Base-by-base conservation (phyloP, 2,888 invertebrate genomes). In the Resseliella maxima region DNA sequence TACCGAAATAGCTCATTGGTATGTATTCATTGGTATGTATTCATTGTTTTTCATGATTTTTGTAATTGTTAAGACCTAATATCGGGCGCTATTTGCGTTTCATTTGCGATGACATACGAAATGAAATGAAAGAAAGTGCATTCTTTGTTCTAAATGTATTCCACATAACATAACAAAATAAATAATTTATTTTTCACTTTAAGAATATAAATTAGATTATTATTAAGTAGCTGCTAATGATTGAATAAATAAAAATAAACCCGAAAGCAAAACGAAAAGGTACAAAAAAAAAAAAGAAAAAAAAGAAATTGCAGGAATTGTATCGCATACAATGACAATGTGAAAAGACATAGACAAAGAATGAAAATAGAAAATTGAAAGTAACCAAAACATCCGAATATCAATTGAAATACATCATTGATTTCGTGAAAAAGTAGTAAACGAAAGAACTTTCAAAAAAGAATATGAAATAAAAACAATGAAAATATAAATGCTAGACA, bases 151-250 rank as follows among this genome's bases (percentile, higher is more conserved):
- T 31, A 72, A 31, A 31, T 72, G 31, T 72, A 72, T 72, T 72
- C 31, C 27, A 35, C 72, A n/a, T n/a, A 72, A 50, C 46, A 50
- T 2, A 24, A 50, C 21, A 50, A 50, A 31, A 72, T 31, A 21
- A 31, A 31, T 72, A 31, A 31, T 72, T 72, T 72, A 31, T 72
- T 31, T 72, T 72, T 31, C 72, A 72, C 72, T 12, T 72, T 35
- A 31, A 72, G 72, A 72, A 72, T 72, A 72, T 72, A 72, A 72
- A 72, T 72, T 72, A 72, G 35, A 72, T 72, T 72, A 59, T 59
- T 59, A 50, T 41, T 18, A 15, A 24, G n/a, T 24, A 24, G 59
- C 59, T n/a, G n/a, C n/a, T n/a, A 24, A 59, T 59, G 59, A 59
- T 24, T 59, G 59, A 59, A 59, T 59, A 59, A 59, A 59, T 72